Evolutionary conservation across 2,888 invertebrate genomes (phyloP).

Genomic region (Ophion ventricosus): DNA sequence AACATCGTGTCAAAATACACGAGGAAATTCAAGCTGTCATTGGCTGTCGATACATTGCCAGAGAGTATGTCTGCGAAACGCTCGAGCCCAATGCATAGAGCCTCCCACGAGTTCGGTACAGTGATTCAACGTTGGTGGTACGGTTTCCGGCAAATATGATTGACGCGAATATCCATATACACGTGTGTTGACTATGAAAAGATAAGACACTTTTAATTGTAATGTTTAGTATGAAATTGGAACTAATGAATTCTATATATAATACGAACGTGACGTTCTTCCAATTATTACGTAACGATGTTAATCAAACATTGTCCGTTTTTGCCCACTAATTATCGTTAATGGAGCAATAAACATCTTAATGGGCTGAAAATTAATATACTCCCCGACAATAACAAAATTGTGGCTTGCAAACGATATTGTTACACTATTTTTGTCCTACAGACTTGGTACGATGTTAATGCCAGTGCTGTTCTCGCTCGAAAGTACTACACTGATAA

Average conservation of each 20-base stretch:
- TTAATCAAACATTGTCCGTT: background rate
- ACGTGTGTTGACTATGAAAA: background rate
- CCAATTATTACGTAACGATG: background rate
- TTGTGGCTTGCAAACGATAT: slow-evolving; percentile 21
- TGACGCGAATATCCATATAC: slow-evolving; percentile 23
- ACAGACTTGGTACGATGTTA: background rate
- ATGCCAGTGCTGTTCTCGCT: slow-evolving; percentile 23
- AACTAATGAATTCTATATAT: no score
- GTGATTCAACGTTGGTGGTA: slow-evolving; percentile 32
- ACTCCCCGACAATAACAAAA: slow-evolving; percentile 39
- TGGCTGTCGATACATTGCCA: slow-evolving; percentile 61
- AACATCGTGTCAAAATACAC: slow-evolving; percentile 45
- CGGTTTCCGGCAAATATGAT: slow-evolving; percentile 45
- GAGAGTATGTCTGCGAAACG: slow-evolving; percentile 21
- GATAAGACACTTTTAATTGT: background rate
- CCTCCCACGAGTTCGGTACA: slow-evolving; percentile 39
- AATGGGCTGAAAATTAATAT: slow-evolving; percentile 8
- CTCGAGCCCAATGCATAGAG: slow-evolving; percentile 26
- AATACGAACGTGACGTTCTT: no score
- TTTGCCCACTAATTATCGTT: background rate
- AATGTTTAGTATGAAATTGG: background rate
- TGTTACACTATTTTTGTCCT: background rate
- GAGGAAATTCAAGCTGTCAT: slow-evolving; percentile 67
- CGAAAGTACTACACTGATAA: slow-evolving; percentile 35
- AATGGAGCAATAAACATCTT: slow-evolving; percentile 42